A percentile compares a stretch with the other conserved stretches of the same genome.
These are phyloP conservation scores for Synergus gifuensis DNA, from an alignment of 2,888 invertebrate species.

Conservation along the genomic window DNA sequence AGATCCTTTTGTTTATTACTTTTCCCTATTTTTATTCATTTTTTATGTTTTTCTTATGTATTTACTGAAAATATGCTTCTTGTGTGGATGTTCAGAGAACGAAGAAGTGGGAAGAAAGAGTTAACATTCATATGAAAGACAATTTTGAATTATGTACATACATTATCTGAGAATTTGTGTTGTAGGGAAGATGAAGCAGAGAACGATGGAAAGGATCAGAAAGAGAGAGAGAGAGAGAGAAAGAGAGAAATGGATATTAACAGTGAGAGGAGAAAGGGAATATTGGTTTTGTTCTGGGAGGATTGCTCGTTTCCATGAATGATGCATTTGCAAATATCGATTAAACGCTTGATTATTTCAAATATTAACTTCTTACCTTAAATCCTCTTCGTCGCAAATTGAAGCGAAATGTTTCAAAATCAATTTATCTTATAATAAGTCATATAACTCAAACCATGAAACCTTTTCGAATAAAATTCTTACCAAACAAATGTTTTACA, in stretches of 20 bases:
- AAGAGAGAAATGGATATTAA: not conserved
- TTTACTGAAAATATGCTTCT: not conserved
- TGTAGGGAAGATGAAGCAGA: not conserved
- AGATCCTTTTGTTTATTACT: too few species aligned
- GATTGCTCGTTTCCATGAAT: conserved; percentile 7
- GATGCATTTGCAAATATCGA: conserved; percentile 7
- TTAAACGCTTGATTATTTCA: not conserved
- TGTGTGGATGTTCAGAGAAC: not conserved
- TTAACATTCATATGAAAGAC: not conserved
- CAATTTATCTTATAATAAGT: not conserved
- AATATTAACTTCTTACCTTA: not conserved
- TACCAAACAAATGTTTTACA: not conserved
- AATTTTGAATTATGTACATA: not conserved
- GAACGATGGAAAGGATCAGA: not conserved
- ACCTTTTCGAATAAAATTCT: not conserved
- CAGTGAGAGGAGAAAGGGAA: not conserved
- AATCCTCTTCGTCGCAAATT: not conserved
- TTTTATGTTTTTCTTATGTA: not conserved
- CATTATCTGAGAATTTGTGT: not conserved
- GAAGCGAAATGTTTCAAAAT: not conserved
- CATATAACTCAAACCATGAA: not conserved
- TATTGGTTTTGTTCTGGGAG: conserved; percentile 4
- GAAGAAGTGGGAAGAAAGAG: not conserved
- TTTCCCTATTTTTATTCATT: too few species aligned
- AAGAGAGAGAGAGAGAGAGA: too few species aligned